Conservation (phyloP, 2,797 vertebrate species). For the Prionace glauca region DNA sequence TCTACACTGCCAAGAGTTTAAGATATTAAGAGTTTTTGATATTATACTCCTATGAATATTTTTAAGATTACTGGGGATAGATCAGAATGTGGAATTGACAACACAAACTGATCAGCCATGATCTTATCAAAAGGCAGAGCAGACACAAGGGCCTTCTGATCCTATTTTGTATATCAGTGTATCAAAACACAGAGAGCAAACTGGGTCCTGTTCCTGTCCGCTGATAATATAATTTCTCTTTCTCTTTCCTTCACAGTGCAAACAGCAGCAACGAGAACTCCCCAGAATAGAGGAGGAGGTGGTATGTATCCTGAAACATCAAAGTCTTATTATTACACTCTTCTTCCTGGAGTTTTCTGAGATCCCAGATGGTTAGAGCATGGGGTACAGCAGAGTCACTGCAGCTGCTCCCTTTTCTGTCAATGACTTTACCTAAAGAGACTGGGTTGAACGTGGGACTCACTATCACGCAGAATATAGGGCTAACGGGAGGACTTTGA, state of each 20-base stretch:
- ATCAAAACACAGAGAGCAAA: too few species aligned
- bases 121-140: too few species aligned
- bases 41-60: too few species aligned
- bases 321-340: too few species aligned
- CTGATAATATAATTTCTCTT: not conserved
- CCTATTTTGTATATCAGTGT: too few species aligned
- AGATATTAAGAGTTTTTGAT: too few species aligned
- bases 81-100: too few species aligned
- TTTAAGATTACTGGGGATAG: too few species aligned
- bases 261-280: not conserved
- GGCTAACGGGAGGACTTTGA: too few species aligned
- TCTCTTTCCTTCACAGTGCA: constrained; percentile 22
- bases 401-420: not conserved
- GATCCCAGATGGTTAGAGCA: not conserved
- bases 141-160: too few species aligned
- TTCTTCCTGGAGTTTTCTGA: not conserved
- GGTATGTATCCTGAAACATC: not conserved
- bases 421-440: not conserved
- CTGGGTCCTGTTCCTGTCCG: not conserved
- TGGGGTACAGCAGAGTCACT: not conserved
- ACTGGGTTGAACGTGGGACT: not conserved
- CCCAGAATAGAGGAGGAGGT: not conserved
- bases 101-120: too few species aligned
- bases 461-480: not conserved
- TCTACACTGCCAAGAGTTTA: too few species aligned